Evolutionary conservation across 2,113 vertebrate genomes (phyloP), one percentile per base, ranked within the genome.

Genomic region (Anoplopoma fimbria): DNA sequence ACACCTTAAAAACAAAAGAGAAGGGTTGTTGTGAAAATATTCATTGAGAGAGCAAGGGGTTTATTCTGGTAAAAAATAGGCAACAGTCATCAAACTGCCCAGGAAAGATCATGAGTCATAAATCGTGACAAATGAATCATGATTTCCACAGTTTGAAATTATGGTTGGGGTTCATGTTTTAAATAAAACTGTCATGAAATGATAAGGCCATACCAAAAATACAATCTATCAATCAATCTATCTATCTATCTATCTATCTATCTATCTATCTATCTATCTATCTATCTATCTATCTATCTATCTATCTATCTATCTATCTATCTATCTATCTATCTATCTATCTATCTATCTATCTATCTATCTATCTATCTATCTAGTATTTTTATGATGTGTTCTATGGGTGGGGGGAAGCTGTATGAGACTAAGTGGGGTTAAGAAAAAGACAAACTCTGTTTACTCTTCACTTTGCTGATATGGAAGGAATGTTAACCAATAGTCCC

Each of bases 401-500:
- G 69, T 53, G 0, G 53, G 45, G 17, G 10, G 34, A 55, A 62
- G 27, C 38, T 76, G 6, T 74, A 49, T 25, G 51, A 81, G 69
- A 33, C 38, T 38, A 33, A 75, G 83, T 79, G 74, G 64, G 71
- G 76, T 83, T 40, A 62, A 71, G 27, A 72, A 67, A 68, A 70
- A 88, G 70, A 83, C 34, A 64, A 70, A 49, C 40, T 38, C 10
- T 85, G 77, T 91, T 91, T 88, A 75, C 65, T 64, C 60, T 68
- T 75, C 60, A 57, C 69, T 64, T 38, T 4, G 25, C 79, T 82
- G 89, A 92, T 93, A 93, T 40, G 63, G 36, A 33, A 87, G 84
- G 90, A 92, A 93, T 91, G 80, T 70, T 33, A 34, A 77, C 84
- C 68, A 83, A 61, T 64, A 60, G 49, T 25, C n/a, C 2, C 4